Percentiles rank a stretch among this genome's conserved stretches.
Conservation (phyloP, 2,797 vertebrate genomes). For the Paedocypris micromegethes region DNA sequence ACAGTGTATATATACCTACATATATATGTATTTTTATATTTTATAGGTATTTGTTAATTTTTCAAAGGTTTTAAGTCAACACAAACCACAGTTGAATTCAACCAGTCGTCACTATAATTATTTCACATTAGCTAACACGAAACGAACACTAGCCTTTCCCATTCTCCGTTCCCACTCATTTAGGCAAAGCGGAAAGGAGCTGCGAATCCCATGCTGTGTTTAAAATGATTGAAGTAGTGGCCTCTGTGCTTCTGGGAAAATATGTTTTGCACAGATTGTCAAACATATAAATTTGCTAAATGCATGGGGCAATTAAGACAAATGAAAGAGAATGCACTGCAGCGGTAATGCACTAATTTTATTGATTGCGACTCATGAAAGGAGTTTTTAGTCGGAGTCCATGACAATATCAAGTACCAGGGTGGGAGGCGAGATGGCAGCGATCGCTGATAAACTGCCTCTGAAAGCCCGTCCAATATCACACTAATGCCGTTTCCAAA, state of each 20-base stretch:
- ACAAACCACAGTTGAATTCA: conserved; percentile 1
- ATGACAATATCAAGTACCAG: conserved; percentile 29
- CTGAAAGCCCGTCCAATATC: conserved; percentile 4
- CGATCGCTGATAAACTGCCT: conserved; percentile 15
- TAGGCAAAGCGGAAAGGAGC: conserved; percentile 1
- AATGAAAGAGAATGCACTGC: conserved; percentile 51
- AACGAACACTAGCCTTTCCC: conserved; percentile 46
- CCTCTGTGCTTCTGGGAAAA: conserved; percentile 14
- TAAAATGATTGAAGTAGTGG: conserved; percentile 40
- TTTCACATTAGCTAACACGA: conserved; percentile 36
- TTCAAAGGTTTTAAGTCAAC: background rate
- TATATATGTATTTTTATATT: no score
- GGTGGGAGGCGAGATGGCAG: conserved; percentile 23
- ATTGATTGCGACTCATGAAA: conserved; percentile 46
- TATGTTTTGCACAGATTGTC: conserved; percentile 18
- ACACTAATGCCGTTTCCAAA: background rate
- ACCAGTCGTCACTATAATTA: conserved; percentile 53
- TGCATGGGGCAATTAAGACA: conserved; percentile 53
- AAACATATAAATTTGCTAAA: conserved; percentile 44
- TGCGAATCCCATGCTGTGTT: conserved; percentile 17
- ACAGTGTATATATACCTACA: no score
- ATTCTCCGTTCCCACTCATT: conserved; percentile 1
- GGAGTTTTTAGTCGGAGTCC: conserved; percentile 34
- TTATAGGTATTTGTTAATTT: background rate
- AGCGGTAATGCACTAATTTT: conserved; percentile 44